These are phyloP conservation scores for Anhinga anhinga DNA, from an alignment of 2,113 vertebrate species.

Conservation along the genomic window DNA sequence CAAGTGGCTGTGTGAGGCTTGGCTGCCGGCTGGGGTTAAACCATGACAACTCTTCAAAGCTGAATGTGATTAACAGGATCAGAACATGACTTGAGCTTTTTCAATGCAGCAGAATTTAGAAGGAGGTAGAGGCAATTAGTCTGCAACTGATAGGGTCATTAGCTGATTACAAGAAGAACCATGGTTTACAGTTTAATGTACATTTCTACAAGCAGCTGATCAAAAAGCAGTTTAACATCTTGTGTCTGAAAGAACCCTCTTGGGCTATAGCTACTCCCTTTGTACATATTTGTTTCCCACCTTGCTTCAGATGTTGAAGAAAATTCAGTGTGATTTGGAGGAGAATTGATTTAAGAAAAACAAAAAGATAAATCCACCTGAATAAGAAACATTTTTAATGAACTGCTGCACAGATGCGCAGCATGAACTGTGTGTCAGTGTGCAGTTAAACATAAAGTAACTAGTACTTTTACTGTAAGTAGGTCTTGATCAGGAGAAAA, in stretches of 20 bases:
- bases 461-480: neutral
- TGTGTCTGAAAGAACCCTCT: neutral
- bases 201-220: conserved; percentile 49
- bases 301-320: neutral
- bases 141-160: conserved; percentile 50
- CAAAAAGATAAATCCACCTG: neutral
- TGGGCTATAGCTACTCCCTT: neutral
- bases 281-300: neutral
- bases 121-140: conserved; percentile 39
- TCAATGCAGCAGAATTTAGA: conserved; percentile 25
- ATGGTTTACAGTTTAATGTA: conserved; percentile 16
- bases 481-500: neutral
- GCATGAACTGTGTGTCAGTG: neutral
- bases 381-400: neutral
- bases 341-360: neutral
- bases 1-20: too few species aligned
- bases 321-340: neutral
- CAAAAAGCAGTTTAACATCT: conserved; percentile 52
- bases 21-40: too few species aligned
- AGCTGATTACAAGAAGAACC: conserved; percentile 38
- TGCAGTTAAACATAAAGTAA: neutral
- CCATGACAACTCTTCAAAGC: conserved; percentile 1
- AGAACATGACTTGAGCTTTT: conserved; percentile 27
- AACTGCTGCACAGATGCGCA: rapidly evolving
- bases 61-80: conserved; percentile 56